phyloP scores from a whole-genome alignment of 2,797 vertebrate genomes.

The Numenius phaeopus region DNA sequence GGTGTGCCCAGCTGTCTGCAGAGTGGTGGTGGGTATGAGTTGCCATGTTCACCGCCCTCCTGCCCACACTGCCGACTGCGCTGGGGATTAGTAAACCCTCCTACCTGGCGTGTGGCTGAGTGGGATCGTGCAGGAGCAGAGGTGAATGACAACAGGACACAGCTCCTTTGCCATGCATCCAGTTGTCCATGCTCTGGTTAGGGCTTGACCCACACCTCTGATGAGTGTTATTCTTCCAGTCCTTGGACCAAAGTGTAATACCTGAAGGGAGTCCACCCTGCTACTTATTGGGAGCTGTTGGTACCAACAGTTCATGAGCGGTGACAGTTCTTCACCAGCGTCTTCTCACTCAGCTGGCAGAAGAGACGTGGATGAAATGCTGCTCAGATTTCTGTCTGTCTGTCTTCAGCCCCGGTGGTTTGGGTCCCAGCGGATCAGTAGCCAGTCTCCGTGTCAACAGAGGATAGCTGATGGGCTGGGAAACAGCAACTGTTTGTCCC shows the following conservation, averaged over 20 bases:
- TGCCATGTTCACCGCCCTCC: not conserved
- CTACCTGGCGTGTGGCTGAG: not conserved
- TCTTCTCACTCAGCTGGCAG: not conserved
- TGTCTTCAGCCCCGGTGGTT: not conserved
- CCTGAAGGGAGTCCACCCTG: not conserved
- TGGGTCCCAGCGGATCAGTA: not conserved
- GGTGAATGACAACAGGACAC: rapidly evolving
- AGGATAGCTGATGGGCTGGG: not conserved
- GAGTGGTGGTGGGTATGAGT: not conserved
- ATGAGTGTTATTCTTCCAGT: not conserved
- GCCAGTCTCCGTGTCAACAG: not conserved
- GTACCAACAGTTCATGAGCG: not conserved
- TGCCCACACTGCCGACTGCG: rapidly evolving
- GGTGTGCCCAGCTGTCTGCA: not conserved
- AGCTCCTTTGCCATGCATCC: not conserved
- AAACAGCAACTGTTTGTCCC: not conserved
- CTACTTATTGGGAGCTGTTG: not conserved
- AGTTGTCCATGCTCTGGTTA: not conserved
- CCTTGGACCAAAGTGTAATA: not conserved
- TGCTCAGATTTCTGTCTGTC: not conserved
- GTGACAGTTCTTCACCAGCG: not conserved
- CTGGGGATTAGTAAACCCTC: not conserved
- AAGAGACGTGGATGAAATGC: not conserved
- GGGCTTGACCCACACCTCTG: not conserved
- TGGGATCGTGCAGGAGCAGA: not conserved